Evolutionary conservation across 2,888 invertebrate genomes (phyloP).

Genomic region (Aricia artaxerxes): DNA sequence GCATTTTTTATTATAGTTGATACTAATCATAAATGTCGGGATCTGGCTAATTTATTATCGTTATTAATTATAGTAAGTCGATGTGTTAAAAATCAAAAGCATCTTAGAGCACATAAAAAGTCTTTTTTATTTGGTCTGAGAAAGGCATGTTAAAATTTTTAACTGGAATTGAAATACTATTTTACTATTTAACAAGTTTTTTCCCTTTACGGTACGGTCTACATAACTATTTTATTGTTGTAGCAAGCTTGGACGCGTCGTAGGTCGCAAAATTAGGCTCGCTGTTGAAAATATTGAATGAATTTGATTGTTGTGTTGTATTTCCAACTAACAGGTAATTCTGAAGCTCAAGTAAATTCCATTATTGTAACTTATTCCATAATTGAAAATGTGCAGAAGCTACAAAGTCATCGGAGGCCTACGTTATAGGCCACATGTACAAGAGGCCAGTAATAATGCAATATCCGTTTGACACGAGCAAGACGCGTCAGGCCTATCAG

Average conservation of each 20-base stretch:
- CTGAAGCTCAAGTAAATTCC: too few relatives aligned
- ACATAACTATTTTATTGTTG: background rate
- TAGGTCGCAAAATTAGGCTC: background rate
- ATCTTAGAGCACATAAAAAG: too few relatives aligned
- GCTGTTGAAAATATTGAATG: background rate
- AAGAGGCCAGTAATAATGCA: background rate
- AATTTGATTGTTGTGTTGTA: too few relatives aligned
- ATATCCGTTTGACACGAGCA: conserved; percentile 38
- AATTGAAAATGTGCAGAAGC: conserved; percentile 3
- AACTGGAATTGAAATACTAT: background rate
- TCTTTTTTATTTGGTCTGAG: too few relatives aligned
- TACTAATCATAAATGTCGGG: background rate
- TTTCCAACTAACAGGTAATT: too few relatives aligned
- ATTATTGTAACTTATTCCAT: background rate
- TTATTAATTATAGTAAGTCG: too few relatives aligned
- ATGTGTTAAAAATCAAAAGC: too few relatives aligned
- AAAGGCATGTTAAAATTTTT: too few relatives aligned
- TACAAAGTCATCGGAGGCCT: background rate
- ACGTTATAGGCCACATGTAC: background rate
- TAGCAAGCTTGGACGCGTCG: background rate
- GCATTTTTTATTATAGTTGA: background rate
- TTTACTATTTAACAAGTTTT: background rate
- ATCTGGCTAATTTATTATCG: too few relatives aligned
- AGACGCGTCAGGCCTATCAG: conserved; percentile 39
- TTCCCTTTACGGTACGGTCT: background rate